A percentile compares a stretch with the other conserved stretches of the same genome.
Evolutionary conservation across 2,797 vertebrate genomes (phyloP).

Genomic region (Crossoptilon crossoptilon): DNA sequence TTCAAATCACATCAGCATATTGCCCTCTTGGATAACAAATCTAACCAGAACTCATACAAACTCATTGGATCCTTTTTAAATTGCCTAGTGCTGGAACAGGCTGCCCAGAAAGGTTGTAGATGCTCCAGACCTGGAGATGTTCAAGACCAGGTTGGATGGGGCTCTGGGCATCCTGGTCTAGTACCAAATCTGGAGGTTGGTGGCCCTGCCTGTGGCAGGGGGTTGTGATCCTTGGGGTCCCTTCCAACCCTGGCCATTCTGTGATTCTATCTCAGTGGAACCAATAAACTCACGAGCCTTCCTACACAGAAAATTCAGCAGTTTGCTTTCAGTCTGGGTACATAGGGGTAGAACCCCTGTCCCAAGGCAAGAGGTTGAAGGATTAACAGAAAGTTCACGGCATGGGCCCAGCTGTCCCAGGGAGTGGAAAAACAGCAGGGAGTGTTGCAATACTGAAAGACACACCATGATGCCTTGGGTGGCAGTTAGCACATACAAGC

Average conservation of each 20-base stretch:
- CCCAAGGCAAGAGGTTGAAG: neutral
- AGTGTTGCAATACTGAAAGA: conserved; percentile 38
- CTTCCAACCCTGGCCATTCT: no score
- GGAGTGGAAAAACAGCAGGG: conserved; percentile 1
- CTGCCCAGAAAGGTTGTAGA: no score
- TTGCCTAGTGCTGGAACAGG: neutral
- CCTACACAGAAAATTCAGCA: neutral
- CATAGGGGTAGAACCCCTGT: neutral
- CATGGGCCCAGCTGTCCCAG: neutral
- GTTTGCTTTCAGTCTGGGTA: neutral
- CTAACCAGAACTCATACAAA: neutral
- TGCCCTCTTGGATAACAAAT: neutral
- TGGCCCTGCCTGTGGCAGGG: no score
- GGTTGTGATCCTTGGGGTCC: no score
- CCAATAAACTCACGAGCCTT: neutral
- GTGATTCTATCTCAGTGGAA: neutral
- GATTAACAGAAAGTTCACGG: conserved; percentile 28
- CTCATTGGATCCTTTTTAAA: neutral
- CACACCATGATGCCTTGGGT: neutral
- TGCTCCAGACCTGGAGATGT: no score
- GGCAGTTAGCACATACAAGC: neutral
- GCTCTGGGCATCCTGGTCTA: no score
- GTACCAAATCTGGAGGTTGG: no score
- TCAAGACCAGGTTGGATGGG: no score
- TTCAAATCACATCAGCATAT: neutral